Percentiles rank a stretch among this genome's conserved stretches.
These are phyloP conservation scores for Platyrinchus mystaceus DNA, from an alignment of 2,797 vertebrate species.

Conservation along the genomic window DNA sequence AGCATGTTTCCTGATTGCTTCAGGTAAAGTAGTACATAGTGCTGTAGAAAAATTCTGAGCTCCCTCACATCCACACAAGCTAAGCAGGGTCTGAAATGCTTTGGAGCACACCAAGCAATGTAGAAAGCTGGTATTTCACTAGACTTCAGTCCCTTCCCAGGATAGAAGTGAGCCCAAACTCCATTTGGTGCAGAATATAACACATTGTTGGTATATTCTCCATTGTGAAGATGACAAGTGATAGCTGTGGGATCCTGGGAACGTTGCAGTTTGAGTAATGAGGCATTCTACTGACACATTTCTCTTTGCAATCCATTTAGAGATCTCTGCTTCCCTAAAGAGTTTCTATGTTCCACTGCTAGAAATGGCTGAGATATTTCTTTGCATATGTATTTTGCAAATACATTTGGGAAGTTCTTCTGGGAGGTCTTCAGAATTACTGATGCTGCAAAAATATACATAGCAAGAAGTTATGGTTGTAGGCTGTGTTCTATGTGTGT, in stretches of 20 bases:
- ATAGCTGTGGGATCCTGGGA: conserved; percentile 47
- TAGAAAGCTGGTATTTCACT: background rate
- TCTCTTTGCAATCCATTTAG: conserved; percentile 23
- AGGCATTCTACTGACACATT: conserved; percentile 35
- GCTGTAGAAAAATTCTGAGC: background rate
- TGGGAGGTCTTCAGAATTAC: background rate
- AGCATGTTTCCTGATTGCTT: background rate
- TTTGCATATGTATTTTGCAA: conserved; percentile 31
- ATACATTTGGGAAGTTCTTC: background rate
- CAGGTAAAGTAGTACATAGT: background rate
- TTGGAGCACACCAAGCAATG: background rate
- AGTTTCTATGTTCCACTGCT: conserved; percentile 1
- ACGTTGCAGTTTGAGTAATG: conserved; percentile 35
- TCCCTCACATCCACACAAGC: background rate
- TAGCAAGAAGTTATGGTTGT: background rate
- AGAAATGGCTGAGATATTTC: background rate
- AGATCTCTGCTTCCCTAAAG: conserved; percentile 47
- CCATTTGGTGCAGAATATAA: background rate
- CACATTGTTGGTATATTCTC: background rate
- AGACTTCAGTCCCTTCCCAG: background rate
- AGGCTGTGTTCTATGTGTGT: background rate
- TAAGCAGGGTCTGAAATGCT: background rate
- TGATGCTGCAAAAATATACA: background rate
- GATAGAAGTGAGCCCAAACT: background rate
- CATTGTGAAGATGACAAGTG: background rate